These are phyloP conservation scores for Uloborus plumipes DNA, from an alignment of 2,888 invertebrate genomes.

Conservation along the genomic window DNA sequence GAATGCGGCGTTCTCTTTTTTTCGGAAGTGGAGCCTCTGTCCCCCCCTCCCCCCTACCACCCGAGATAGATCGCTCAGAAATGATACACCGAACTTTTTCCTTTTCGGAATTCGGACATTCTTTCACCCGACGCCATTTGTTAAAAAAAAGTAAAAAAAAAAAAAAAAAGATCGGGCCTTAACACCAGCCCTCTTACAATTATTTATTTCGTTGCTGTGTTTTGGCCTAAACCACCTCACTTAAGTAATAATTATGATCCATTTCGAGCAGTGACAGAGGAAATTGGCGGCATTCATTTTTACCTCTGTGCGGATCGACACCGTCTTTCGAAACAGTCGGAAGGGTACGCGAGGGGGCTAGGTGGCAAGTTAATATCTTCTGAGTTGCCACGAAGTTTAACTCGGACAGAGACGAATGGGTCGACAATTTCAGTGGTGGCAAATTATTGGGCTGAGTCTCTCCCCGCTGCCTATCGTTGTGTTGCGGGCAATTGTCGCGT, in stretches of 20 bases:
- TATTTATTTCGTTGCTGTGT: background rate
- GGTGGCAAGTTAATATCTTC: too few species aligned
- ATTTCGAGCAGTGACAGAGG: slow-evolving; percentile 40
- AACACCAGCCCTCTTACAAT: slow-evolving; percentile 18
- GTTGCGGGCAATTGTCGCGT: too few species aligned
- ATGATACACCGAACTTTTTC: slow-evolving; percentile 53
- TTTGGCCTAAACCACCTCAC: slow-evolving; percentile 10
- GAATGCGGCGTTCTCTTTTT: background rate
- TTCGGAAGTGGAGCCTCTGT: slow-evolving; percentile 4
- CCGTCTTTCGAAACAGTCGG: too few species aligned
- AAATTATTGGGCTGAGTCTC: too few species aligned
- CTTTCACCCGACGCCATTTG: slow-evolving; percentile 43
- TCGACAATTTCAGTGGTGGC: too few species aligned
- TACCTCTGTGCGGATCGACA: too few species aligned
- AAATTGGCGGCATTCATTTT: background rate
- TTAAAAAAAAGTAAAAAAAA: too few species aligned
- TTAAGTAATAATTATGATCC: slow-evolving; percentile 57
- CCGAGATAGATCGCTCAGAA: slow-evolving; percentile 43
- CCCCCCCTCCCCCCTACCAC: background rate
- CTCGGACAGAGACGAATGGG: too few species aligned
- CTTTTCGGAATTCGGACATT: slow-evolving; percentile 32
- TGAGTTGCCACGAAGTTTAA: too few species aligned
- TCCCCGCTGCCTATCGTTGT: too few species aligned
- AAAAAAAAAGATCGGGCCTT: background rate
- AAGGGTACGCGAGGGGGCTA: too few species aligned